Evolutionary conservation across 1,140 invertebrate species (phyloP).

Genomic region (Drosophila willistoni): DNA sequence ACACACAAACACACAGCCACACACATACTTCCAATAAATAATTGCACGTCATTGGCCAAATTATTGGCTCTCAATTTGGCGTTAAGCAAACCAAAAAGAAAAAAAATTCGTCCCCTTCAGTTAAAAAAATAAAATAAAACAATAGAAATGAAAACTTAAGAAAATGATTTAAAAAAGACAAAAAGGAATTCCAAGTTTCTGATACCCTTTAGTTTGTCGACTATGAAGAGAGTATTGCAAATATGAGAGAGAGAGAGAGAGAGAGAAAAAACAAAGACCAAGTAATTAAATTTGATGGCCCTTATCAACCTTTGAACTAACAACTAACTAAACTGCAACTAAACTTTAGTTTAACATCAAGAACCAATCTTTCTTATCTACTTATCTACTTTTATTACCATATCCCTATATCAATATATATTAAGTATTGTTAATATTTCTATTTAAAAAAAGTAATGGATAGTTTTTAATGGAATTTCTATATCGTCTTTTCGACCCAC

Average conservation of each 20-base stretch:
- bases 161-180: background rate
- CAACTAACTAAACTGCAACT: no score
- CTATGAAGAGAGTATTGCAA: no score
- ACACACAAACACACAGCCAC: background rate
- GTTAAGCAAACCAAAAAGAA: background rate
- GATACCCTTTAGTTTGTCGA: background rate
- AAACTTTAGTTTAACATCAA: no score
- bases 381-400: no score
- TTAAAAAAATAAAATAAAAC: background rate
- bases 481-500: background rate
- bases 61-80: conserved; percentile 52
- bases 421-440: no score
- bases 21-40: conserved; percentile 45
- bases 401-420: no score
- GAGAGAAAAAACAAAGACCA: no score
- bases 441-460: no score
- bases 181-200: background rate
- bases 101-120: background rate
- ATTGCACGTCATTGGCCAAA: conserved; percentile 76
- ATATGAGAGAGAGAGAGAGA: no score
- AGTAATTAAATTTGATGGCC: no score
- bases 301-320: no score
- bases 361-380: no score
- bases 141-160: background rate
- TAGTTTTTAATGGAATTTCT: background rate